Evolutionary conservation across 2,888 invertebrate species (phyloP), one percentile per base, ranked within the genome.

Genomic region (Phengaris alcon): DNA sequence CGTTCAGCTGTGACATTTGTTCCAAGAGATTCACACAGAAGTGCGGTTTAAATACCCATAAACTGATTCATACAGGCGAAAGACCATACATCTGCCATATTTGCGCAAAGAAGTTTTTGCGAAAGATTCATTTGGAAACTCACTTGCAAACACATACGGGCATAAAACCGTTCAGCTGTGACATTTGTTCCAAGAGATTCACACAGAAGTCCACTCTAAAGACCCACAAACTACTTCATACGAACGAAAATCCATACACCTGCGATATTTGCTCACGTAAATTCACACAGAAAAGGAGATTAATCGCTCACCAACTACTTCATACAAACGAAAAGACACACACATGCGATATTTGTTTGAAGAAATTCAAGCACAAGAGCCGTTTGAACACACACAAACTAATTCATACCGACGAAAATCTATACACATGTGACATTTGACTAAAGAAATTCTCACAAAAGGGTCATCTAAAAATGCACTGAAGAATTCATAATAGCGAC

Each of bases 1-100:
- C 72, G 52, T 72, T 52, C 64, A 15, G 35, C 64, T 64, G 64
- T 13, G 64, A 64, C 12, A 64, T 64, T 12, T 64, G 64, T 15
- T 35, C 13, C 3, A 52, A 54, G 13, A 52, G 54, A 13, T 72
- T 72, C 13, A 52, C 52, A 8, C 72, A 52, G 22, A 52, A 22
- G 12, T 22, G 22, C 35, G 13, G 6, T 4, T 13, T 72, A 12
- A 51, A 54, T 7, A 12, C 52, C 0, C 72, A 72, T 12, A 72
- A 54, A 13, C 15, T 52, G 13, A 22, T 51, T 10, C 70, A 70
- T 6, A 51, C 35, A 0, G 35, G 35, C 35, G 64, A 64, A 0
- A 54, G 12, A 7, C 72, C 72, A 12, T 35, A 64, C 64, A 64
- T 35, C 0, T 64, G 64, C 13, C 13, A 44, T 3, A 44, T 64